A percentile compares a stretch with the other conserved stretches of the same genome.
phyloP scores from a whole-genome alignment of 2,888 invertebrate species.

The Gymnocheta viridis region DNA sequence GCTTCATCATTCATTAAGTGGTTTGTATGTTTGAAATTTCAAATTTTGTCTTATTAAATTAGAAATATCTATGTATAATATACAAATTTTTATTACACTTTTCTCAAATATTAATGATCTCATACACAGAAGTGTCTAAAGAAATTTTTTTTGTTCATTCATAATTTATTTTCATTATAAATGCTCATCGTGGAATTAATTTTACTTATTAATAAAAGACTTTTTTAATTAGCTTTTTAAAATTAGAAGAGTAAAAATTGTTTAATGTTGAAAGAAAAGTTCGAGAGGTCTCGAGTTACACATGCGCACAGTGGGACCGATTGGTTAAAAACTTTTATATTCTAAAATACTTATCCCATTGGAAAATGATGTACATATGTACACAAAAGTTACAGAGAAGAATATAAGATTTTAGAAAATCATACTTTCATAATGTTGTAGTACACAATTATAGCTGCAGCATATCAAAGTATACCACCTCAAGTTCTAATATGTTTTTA shows the following conservation, averaged over 20 bases:
- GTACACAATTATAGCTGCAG: no score
- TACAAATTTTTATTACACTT: slow-evolving; percentile 37
- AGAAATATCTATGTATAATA: neutral
- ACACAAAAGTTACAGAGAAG: no score
- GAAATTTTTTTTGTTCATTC: slow-evolving; percentile 3
- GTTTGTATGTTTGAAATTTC: neutral
- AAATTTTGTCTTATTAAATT: slow-evolving; percentile 52
- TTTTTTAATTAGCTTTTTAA: neutral
- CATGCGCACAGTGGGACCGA: no score
- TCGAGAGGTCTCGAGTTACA: no score
- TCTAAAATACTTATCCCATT: no score
- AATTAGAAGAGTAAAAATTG: neutral
- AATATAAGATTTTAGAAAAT: no score
- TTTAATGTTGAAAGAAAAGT: no score
- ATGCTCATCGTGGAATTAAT: slow-evolving; percentile 21
- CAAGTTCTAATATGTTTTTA: no score
- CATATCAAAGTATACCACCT: no score
- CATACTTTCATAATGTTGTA: no score
- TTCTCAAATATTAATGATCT: slow-evolving; percentile 63
- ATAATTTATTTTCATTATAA: neutral
- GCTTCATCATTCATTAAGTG: slow-evolving; percentile 1
- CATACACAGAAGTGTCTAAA: slow-evolving; percentile 52
- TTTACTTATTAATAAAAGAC: neutral
- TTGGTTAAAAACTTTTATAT: no score
- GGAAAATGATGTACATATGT: no score